These are phyloP conservation scores for Cylas formicarius DNA, from an alignment of 1,140 invertebrate genomes.

Conservation along the genomic window DNA sequence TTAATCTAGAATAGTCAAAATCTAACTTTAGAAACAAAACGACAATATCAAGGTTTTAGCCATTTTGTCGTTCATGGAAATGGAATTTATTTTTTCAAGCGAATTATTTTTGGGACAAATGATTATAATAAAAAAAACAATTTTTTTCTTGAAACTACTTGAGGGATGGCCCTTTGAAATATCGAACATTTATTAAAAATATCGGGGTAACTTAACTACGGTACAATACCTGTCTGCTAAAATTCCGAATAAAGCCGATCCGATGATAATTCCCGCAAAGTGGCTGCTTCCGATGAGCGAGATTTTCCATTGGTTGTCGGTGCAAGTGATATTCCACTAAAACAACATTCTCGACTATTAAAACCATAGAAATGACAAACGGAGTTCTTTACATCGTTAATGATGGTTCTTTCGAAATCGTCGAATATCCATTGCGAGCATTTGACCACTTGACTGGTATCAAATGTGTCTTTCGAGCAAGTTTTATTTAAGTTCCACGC, in stretches of 20 bases:
- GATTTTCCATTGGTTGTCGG: conserved; percentile 55
- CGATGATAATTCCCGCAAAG: conserved; percentile 53
- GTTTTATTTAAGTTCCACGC: conserved; percentile 19
- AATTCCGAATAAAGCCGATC: conserved; percentile 50
- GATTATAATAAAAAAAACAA: too few species aligned
- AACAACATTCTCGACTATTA: too few species aligned
- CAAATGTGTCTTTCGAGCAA: conserved; percentile 39
- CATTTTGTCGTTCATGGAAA: too few species aligned
- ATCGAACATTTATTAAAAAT: neutral
- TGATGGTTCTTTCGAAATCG: conserved; percentile 47
- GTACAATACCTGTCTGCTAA: conserved; percentile 49
- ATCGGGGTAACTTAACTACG: neutral
- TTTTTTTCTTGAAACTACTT: neutral
- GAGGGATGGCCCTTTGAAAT: too few species aligned
- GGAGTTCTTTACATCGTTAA: conserved; percentile 45
- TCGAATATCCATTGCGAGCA: conserved; percentile 48
- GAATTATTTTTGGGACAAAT: too few species aligned
- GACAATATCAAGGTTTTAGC: too few species aligned
- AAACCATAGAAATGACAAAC: too few species aligned
- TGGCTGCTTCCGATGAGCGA: conserved; percentile 56
- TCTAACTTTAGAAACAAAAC: too few species aligned
- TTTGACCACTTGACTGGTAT: conserved; percentile 23
- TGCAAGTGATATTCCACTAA: conserved; percentile 51
- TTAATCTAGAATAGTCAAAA: too few species aligned
- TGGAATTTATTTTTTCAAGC: too few species aligned